Evolutionary conservation across 1,140 invertebrate species (phyloP).

Genomic region (Nasonia longicornis): DNA sequence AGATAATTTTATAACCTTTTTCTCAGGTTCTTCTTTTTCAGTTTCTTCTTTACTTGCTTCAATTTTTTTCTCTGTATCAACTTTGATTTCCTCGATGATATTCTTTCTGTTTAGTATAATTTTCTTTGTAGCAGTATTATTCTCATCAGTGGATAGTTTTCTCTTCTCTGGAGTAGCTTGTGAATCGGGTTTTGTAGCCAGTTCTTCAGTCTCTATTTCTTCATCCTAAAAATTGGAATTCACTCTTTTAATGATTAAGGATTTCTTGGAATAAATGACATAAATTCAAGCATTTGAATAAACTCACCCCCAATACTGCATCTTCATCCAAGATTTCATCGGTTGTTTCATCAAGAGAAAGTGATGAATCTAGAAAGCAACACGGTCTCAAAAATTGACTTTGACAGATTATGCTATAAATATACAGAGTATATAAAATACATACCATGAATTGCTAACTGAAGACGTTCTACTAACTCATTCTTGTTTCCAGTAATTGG

Average conservation of each 20-base stretch:
- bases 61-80: constrained; percentile 54
- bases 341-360: constrained; percentile 65
- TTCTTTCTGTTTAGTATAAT: constrained; percentile 77
- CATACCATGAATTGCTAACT: constrained; percentile 74
- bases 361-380: constrained; percentile 58
- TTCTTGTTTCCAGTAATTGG: constrained; percentile 83
- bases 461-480: constrained; percentile 81
- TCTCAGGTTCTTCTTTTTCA: constrained; percentile 58
- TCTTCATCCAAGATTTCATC: constrained; percentile 70
- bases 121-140: constrained; percentile 68
- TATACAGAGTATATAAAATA: constrained; percentile 25
- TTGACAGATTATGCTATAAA: background rate
- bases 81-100: constrained; percentile 67
- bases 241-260: background rate
- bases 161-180: constrained; percentile 59
- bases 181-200: constrained; percentile 62
- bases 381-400: background rate
- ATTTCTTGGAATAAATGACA: background rate
- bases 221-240: constrained; percentile 58
- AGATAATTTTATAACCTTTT: constrained; percentile 73
- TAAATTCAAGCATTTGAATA: constrained; percentile 6
- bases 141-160: constrained; percentile 61
- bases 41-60: constrained; percentile 51
- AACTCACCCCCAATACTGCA: constrained; percentile 67
- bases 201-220: constrained; percentile 66